phyloP scores from a whole-genome alignment of 2,797 vertebrate genomes.

The Typhlichthys subterraneus region DNA sequence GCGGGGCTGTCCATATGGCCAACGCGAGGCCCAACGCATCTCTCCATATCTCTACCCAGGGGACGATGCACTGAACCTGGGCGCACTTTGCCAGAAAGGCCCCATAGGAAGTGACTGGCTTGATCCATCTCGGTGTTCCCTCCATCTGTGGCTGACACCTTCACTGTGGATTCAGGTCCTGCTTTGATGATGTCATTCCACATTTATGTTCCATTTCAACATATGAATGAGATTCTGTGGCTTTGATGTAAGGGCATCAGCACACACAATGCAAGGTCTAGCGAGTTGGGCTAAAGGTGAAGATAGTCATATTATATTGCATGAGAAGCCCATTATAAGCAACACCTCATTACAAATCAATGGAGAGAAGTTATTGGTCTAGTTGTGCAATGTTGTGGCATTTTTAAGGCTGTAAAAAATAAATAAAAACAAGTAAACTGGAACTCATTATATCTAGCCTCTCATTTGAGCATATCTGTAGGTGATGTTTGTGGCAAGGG shows the following conservation, averaged over 20 bases:
- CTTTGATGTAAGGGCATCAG: slow-evolving; percentile 29
- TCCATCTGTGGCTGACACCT: slow-evolving; percentile 54
- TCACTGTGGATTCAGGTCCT: slow-evolving; percentile 57
- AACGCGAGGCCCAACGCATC: slow-evolving; percentile 37
- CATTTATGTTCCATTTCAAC: slow-evolving; percentile 44
- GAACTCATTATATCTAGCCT: too few species aligned
- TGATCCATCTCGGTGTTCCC: slow-evolving; percentile 66
- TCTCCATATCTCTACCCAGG: slow-evolving; percentile 21
- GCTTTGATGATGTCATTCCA: slow-evolving; percentile 58
- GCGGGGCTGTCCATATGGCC: slow-evolving; percentile 43
- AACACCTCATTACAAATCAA: slow-evolving; percentile 27
- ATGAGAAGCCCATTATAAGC: slow-evolving; percentile 31
- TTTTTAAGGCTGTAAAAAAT: too few species aligned
- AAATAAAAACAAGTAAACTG: too few species aligned
- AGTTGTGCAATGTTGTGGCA: too few species aligned
- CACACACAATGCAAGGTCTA: slow-evolving; percentile 19
- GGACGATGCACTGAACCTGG: slow-evolving; percentile 32
- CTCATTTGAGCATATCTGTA: not conserved
- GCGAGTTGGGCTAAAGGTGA: slow-evolving; percentile 42
- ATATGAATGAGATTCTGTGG: slow-evolving; percentile 50
- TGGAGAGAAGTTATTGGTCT: too few species aligned
- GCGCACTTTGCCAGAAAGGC: slow-evolving; percentile 29
- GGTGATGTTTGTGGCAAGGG: not conserved
- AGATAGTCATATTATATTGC: slow-evolving; percentile 45
- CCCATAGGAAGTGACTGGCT: slow-evolving; percentile 45